Evolutionary conservation across 2,797 vertebrate genomes (phyloP), one percentile per base, ranked within the genome.

Genomic region (Carduelis carduelis): DNA sequence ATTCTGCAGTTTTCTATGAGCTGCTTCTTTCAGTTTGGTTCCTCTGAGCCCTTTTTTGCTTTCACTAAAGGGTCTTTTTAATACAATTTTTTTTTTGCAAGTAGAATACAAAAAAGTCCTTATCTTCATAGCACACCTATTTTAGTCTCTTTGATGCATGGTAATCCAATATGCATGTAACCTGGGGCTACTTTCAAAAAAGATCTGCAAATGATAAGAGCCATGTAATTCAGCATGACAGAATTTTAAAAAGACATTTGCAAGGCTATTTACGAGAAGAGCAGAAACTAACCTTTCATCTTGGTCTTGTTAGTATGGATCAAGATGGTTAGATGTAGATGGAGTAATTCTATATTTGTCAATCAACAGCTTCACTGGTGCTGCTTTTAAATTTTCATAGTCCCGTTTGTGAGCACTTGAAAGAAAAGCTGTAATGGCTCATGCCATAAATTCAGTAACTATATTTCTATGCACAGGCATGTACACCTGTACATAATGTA

Each of bases 101-200:
- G 81, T 96, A 96, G 95, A 97, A 93, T 84, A 95, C n/a, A 49
- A 97, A 97, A 97, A 97, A 95, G 91, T 71, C 93, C 76, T 90
- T 96, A 97, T 98, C 97, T 98, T 92, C 96, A 96, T 97, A 97
- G 95, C 96, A 83, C 83, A 93, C 90, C 97, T 94, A 94, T 95
- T 95, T 96, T 96, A 97, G 97, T 97, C 6, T 92, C 90, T 98
- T 98, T 98, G 97, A 98, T 98, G 98, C 83, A 74, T 7, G 21
- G 71, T 98, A 98, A 97, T 98, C 97, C 94, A 98, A 97, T 98
- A 97, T 98, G 93, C 95, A 97, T 76, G 87, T 92, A 97, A 98
- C 98, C 97, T 90, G 83, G 53, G 95, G 97, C 97, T 96, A 93
- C 88, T 97, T 96, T 96, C 95, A 90, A 92, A 96, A 97, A 92